These are phyloP conservation scores for Sinella curviseta DNA, from an alignment of 1,140 invertebrate genomes.

Conservation along the genomic window DNA sequence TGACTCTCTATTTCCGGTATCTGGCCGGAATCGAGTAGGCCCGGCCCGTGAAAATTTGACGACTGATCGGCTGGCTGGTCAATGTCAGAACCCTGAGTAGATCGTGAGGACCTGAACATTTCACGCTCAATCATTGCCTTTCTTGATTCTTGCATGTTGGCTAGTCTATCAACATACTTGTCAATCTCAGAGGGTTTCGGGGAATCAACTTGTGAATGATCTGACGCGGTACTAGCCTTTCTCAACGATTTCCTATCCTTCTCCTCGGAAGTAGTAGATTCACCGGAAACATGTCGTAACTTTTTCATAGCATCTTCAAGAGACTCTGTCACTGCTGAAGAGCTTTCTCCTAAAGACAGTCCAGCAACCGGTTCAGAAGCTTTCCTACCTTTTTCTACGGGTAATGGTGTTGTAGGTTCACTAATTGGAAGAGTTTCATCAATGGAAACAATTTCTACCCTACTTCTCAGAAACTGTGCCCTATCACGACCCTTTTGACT, in stretches of 20 bases:
- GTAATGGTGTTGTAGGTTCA: neutral
- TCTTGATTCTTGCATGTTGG: neutral
- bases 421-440: neutral
- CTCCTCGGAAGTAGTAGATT: neutral
- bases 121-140: neutral
- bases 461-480: neutral
- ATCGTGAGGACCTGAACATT: slow-evolving; percentile 2
- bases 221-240: neutral
- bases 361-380: neutral
- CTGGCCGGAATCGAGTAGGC: slow-evolving; percentile 18
- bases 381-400: neutral
- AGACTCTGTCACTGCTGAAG: neutral
- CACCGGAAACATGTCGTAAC: neutral
- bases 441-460: neutral
- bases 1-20: neutral
- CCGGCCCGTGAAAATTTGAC: slow-evolving; percentile 26
- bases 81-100: neutral
- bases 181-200: slow-evolving; percentile 2
- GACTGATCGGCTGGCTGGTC: neutral
- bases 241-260: neutral
- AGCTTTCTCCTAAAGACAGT: neutral
- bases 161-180: neutral
- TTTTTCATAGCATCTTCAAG: neutral
- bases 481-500: neutral
- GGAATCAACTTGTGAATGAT: neutral